A percentile compares a stretch with the other conserved stretches of the same genome.
phyloP scores from a whole-genome alignment of 1,140 invertebrate genomes.

The Drosophila pachea region DNA sequence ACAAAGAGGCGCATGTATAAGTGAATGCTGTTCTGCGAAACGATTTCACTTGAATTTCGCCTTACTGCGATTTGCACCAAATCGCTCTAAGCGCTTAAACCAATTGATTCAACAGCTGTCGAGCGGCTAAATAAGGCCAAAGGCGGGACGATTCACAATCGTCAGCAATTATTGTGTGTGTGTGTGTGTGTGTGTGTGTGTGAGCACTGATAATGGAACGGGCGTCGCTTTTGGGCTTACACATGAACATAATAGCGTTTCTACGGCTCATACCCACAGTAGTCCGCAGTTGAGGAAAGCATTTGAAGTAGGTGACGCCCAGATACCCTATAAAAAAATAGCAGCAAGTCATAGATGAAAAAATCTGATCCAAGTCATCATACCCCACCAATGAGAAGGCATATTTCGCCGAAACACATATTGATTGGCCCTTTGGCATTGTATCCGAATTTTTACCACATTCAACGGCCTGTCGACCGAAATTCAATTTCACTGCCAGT shows the following conservation, averaged over 20 bases:
- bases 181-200: not conserved
- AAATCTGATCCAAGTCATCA: not conserved
- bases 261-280: slow-evolving; percentile 62
- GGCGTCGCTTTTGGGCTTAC: not conserved
- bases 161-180: slow-evolving; percentile 3
- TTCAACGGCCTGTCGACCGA: slow-evolving; percentile 15
- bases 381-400: slow-evolving; percentile 1
- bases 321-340: not conserved
- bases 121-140: slow-evolving; percentile 7
- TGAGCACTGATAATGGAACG: slow-evolving; percentile 8
- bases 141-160: slow-evolving; percentile 2
- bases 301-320: not conserved
- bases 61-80: not conserved
- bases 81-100: slow-evolving; percentile 7
- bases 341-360: not conserved
- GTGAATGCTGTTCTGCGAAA: not conserved
- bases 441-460: slow-evolving; percentile 30
- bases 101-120: slow-evolving; percentile 7
- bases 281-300: not conserved
- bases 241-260: slow-evolving; percentile 6
- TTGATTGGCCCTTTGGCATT: slow-evolving; percentile 16
- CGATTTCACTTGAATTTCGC: not conserved
- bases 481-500: slow-evolving; percentile 28
- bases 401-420: not conserved
- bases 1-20: not conserved